Percentiles rank a stretch among this genome's conserved stretches.
Conservation (phyloP, 2,113 vertebrate species). For the Nothobranchius furzeri region DNA sequence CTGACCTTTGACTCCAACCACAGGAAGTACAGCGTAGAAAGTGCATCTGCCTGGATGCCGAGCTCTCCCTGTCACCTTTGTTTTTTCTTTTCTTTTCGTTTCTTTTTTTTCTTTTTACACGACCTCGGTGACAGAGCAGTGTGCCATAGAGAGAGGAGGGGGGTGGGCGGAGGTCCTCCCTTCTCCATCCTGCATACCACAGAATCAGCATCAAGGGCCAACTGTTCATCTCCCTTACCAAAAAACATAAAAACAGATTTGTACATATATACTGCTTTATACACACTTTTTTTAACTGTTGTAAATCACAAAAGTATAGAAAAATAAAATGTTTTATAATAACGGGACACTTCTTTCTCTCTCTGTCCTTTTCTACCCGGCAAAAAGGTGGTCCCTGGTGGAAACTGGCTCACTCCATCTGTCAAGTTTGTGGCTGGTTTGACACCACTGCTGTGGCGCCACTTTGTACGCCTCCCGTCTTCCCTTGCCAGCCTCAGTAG, state of each 20-base stretch:
- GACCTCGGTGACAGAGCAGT: conserved; percentile 58
- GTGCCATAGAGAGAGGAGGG: conserved; percentile 62
- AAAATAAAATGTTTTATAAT: conserved; percentile 83
- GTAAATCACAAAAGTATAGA: conserved; percentile 83
- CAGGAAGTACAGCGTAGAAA: conserved; percentile 72
- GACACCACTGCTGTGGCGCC: conserved; percentile 60
- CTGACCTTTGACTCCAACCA: conserved; percentile 61
- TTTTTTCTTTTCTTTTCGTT: conserved; percentile 7
- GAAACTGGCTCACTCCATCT: conserved; percentile 70
- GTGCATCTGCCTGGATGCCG: conserved; percentile 58
- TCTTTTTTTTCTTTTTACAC: conserved; percentile 36
- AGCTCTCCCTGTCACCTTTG: conserved; percentile 58
- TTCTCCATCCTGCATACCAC: conserved; percentile 66
- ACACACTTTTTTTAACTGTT: conserved; percentile 70
- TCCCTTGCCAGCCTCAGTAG: conserved; percentile 72
- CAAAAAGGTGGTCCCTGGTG: conserved; percentile 69
- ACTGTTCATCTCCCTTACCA: conserved; percentile 74
- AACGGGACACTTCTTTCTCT: conserved; percentile 70
- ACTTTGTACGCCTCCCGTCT: conserved; percentile 66
- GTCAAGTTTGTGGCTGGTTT: conserved; percentile 70
- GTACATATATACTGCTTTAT: conserved; percentile 79
- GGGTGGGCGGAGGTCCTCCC: conserved; percentile 36
- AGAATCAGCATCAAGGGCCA: conserved; percentile 75
- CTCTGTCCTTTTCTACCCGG: conserved; percentile 60
- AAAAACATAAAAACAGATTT: conserved; percentile 79